Conservation (phyloP, 2,113 vertebrate genomes). For the Oreotragus oreotragus region DNA sequence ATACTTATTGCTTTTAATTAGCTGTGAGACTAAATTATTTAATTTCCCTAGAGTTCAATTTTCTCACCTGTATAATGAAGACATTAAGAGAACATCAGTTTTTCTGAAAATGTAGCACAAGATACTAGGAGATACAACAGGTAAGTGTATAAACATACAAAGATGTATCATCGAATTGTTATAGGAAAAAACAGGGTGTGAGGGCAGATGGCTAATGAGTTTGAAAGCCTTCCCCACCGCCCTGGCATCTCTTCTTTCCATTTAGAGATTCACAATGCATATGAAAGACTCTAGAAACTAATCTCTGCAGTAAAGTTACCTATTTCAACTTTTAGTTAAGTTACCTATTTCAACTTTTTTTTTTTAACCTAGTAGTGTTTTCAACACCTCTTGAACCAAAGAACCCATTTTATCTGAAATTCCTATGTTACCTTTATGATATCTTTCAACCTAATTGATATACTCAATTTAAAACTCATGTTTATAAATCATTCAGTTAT, state of each 20-base stretch:
- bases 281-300: background rate
- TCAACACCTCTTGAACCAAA: background rate
- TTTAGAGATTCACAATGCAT: background rate
- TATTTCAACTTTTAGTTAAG: background rate
- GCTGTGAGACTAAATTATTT: background rate
- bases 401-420: background rate
- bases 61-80: background rate
- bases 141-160: background rate
- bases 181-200: background rate
- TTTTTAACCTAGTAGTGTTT: background rate
- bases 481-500: background rate
- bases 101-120: background rate
- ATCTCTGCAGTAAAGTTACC: background rate
- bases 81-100: background rate
- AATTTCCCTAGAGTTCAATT: background rate
- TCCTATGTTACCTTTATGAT: background rate
- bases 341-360: too few relatives aligned
- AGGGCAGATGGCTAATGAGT: fast-evolving
- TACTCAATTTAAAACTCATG: background rate
- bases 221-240: fast-evolving
- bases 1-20: constrained; percentile 38
- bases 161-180: background rate
- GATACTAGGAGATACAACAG: background rate
- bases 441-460: background rate
- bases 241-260: background rate